Evolutionary conservation across 2,797 vertebrate species (phyloP).

Genomic region (Sphenodon punctatus): DNA sequence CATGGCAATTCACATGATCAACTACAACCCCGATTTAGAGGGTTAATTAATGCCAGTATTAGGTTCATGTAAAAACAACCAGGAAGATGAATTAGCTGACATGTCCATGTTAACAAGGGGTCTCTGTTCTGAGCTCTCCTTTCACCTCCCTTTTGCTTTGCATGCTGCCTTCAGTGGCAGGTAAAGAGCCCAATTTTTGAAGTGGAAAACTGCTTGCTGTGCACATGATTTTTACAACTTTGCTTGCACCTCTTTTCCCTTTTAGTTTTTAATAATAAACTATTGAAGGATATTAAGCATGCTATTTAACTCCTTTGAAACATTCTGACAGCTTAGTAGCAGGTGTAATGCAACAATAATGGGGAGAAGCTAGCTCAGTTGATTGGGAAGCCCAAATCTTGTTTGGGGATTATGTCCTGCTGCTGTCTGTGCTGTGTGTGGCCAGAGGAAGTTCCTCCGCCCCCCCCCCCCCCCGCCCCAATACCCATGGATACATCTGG

Average conservation of each 20-base stretch:
- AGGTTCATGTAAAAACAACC: no score
- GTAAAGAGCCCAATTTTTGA: neutral
- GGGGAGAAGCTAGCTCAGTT: neutral
- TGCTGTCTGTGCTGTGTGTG: neutral
- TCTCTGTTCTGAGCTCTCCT: neutral
- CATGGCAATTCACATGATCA: no score
- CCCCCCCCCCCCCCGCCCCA: no score
- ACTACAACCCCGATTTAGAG: no score
- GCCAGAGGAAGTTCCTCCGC: no score
- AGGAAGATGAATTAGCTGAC: no score
- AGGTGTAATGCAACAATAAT: neutral
- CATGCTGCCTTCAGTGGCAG: neutral
- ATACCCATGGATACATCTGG: no score
- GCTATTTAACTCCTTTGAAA: neutral
- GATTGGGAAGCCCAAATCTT: neutral
- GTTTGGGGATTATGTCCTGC: neutral
- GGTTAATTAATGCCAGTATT: no score
- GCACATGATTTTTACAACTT: neutral
- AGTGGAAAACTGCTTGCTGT: neutral
- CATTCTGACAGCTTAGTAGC: neutral
- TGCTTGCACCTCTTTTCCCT: neutral
- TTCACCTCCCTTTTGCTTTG: neutral
- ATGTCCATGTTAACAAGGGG: neutral
- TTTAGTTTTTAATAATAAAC: neutral
- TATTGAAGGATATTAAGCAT: neutral